Conservation (phyloP, 1,140 invertebrate genomes). For the Heliconius hermathena region DNA sequence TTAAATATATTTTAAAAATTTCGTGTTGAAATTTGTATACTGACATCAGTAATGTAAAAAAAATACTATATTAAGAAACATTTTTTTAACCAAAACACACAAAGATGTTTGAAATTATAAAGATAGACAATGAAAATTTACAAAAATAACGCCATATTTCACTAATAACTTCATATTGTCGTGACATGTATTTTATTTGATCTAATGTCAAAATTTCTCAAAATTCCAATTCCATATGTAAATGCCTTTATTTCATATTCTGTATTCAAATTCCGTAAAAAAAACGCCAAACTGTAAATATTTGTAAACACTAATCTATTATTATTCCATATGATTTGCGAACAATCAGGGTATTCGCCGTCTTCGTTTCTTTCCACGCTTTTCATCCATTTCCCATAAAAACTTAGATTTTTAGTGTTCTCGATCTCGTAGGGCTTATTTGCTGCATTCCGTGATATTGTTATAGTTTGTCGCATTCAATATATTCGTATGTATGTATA, state of each 20-base stretch:
- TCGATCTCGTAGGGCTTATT: slow-evolving; percentile 10
- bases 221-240: background rate
- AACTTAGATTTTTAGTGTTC: slow-evolving; percentile 3
- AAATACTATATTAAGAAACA: background rate
- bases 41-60: background rate
- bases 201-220: background rate
- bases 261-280: background rate
- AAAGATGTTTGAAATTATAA: background rate
- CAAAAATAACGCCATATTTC: background rate
- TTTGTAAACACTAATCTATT: background rate
- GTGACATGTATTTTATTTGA: background rate
- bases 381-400: background rate
- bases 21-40: background rate
- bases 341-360: slow-evolving; percentile 40
- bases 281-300: slow-evolving; percentile 13
- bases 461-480: slow-evolving; percentile 53
- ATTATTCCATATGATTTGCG: slow-evolving; percentile 33
- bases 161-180: background rate
- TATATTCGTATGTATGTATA: slow-evolving; percentile 50
- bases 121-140: background rate
- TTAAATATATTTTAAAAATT: background rate
- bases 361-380: slow-evolving; percentile 13
- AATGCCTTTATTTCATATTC: background rate
- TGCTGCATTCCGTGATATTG: slow-evolving; percentile 61
- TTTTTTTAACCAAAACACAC: background rate